These are phyloP conservation scores for Archips crataeganus DNA, from an alignment of 2,888 invertebrate genomes.

Conservation along the genomic window DNA sequence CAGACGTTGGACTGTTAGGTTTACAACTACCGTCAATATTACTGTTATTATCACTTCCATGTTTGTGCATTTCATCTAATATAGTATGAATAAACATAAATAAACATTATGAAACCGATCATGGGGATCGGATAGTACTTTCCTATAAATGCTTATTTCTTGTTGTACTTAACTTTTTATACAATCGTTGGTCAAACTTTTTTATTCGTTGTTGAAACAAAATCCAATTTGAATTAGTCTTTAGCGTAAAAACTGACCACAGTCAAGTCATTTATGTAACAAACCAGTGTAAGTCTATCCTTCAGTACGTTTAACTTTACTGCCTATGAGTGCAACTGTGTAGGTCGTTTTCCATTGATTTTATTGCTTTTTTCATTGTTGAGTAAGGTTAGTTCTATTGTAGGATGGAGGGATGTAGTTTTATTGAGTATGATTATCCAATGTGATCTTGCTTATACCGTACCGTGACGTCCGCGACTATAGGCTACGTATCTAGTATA, in stretches of 20 bases:
- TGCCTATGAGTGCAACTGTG: conserved; percentile 30
- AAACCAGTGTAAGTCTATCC: conserved; percentile 21
- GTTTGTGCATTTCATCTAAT: too few species aligned
- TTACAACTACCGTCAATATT: not conserved
- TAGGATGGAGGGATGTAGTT: conserved; percentile 4
- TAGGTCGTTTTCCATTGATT: conserved; percentile 20
- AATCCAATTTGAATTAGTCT: not conserved
- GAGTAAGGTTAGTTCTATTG: conserved; percentile 35
- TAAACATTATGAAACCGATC: too few species aligned
- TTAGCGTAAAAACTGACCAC: conserved; percentile 61
- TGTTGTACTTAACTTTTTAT: too few species aligned
- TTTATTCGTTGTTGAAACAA: not conserved
- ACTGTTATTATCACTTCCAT: not conserved
- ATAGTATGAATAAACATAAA: not conserved
- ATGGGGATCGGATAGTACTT: too few species aligned
- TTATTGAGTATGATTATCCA: not conserved
- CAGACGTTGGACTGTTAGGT: not conserved
- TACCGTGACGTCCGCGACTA: not conserved
- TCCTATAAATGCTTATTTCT: too few species aligned
- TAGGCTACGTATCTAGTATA: not conserved
- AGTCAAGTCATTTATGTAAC: conserved; percentile 52
- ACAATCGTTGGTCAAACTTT: not conserved
- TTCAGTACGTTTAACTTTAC: conserved; percentile 28
- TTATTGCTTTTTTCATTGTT: conserved; percentile 35
- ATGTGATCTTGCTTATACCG: not conserved